phyloP scores from a whole-genome alignment of 2,113 vertebrate species.

The Hyperopisus bebe region DNA sequence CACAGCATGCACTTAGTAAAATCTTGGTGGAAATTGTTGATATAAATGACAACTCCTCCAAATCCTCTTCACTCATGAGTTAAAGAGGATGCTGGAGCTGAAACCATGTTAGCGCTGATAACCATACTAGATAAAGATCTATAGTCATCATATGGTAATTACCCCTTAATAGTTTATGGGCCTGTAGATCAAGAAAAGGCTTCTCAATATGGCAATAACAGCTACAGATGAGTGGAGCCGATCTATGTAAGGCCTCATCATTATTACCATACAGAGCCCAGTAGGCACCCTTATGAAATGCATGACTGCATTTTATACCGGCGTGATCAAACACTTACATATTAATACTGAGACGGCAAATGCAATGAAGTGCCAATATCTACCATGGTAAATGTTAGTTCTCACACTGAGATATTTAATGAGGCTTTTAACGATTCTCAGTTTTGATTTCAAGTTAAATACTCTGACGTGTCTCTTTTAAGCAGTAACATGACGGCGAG shows the following conservation, averaged over 20 bases:
- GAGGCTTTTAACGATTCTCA: background rate
- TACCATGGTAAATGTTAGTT: background rate
- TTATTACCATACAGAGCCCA: background rate
- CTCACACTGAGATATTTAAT: background rate
- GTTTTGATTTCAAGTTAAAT: background rate
- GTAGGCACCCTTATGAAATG: background rate
- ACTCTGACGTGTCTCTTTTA: background rate
- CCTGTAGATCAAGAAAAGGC: background rate
- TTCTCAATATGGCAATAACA: background rate
- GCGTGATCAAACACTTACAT: background rate
- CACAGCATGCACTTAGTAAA: background rate
- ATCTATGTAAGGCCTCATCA: background rate
- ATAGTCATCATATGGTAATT: background rate
- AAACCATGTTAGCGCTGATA: background rate
- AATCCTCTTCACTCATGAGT: background rate
- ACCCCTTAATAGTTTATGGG: background rate
- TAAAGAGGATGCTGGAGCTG: background rate
- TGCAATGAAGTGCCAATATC: background rate
- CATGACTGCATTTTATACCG: background rate
- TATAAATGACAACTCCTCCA: background rate
- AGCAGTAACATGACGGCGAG: background rate
- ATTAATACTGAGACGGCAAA: background rate
- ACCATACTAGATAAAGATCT: background rate
- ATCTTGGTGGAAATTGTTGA: background rate
- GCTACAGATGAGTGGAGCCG: background rate